These are phyloP conservation scores for Ursus arctos DNA, from an alignment of 2,113 vertebrate species.

Conservation along the genomic window DNA sequence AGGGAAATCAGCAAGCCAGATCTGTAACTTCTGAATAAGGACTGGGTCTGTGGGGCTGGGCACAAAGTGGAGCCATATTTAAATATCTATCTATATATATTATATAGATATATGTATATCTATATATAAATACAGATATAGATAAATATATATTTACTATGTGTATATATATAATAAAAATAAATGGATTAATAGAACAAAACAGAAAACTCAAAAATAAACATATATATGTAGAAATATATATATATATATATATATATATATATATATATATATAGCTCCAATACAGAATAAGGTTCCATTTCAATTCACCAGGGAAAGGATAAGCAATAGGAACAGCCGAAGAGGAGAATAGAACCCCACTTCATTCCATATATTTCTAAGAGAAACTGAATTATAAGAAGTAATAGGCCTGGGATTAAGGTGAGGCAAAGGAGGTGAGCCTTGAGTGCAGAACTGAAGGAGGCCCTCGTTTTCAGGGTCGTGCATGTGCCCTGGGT, in stretches of 20 bases:
- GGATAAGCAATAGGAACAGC: background rate
- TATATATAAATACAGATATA: background rate
- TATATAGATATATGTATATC: background rate
- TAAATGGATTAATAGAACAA: background rate
- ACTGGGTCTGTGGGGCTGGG: slow-evolving; percentile 30
- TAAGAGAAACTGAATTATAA: background rate
- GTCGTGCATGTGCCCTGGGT: background rate
- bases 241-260: background rate
- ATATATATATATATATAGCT: background rate
- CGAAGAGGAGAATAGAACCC: background rate
- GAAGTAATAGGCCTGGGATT: background rate
- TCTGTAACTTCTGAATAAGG: slow-evolving; percentile 23
- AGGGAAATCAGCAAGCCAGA: slow-evolving; percentile 31
- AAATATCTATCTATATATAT: background rate
- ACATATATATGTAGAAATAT: background rate
- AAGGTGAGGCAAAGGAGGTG: background rate
- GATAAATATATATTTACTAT: background rate
- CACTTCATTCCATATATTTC: background rate
- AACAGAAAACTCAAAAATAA: background rate
- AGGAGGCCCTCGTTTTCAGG: background rate
- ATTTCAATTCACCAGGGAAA: background rate
- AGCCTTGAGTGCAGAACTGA: background rate
- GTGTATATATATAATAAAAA: background rate
- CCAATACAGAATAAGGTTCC: background rate
- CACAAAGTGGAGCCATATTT: background rate